These are phyloP conservation scores for Geophilus truncorum DNA, from an alignment of 2,888 invertebrate species.

Conservation along the genomic window DNA sequence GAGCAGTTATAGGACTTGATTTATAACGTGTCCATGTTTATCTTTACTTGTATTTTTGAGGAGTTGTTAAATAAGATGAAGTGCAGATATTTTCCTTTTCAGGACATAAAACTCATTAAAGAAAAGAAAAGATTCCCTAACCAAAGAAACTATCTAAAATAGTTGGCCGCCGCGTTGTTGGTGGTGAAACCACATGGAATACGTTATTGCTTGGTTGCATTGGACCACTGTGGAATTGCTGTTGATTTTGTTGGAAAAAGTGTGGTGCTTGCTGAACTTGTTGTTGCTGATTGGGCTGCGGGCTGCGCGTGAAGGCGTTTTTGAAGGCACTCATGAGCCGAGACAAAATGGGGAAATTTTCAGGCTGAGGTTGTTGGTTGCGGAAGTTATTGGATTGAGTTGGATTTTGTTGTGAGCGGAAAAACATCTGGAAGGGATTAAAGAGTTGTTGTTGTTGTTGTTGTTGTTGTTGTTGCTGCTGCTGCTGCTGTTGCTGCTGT, in stretches of 20 bases:
- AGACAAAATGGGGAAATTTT: constrained; percentile 29
- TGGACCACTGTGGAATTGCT: neutral
- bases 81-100: constrained; percentile 15
- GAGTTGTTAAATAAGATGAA: neutral
- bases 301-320: constrained; percentile 25
- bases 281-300: neutral
- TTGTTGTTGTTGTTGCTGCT: neutral
- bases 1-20: neutral
- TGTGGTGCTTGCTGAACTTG: neutral
- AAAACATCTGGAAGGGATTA: constrained; percentile 22
- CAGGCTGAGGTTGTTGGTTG: constrained; percentile 6
- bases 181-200: neutral
- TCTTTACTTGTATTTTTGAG: constrained; percentile 18
- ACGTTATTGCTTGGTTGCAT: constrained; percentile 29
- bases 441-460: neutral
- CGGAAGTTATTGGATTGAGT: neutral
- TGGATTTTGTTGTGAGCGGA: neutral
- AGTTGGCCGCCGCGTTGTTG: neutral
- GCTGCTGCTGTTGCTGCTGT: neutral
- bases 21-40: constrained; percentile 10
- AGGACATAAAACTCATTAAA: neutral
- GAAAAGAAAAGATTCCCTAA: neutral
- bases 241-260: neutral
- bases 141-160: constrained; percentile 5
- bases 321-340: constrained; percentile 25